Base-by-base conservation (phyloP, 2,888 invertebrate genomes). In the Apotomis turbidana region DNA sequence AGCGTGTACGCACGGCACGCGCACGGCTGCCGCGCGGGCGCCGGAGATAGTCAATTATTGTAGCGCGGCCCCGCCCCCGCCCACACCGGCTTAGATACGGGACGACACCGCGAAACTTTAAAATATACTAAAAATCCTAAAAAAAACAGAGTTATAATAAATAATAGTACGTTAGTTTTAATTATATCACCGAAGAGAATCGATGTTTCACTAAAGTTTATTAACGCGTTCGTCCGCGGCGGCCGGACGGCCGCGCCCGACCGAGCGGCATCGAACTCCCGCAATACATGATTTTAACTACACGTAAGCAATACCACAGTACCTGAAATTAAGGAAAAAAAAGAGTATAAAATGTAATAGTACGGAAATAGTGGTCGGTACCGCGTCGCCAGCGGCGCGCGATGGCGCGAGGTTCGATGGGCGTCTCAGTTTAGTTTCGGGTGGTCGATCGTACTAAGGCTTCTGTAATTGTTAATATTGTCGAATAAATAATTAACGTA, bases 151-250 rank as follows among this genome's bases (percentile, higher is more conserved):
- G 89, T 89, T 92, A 90, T 91, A 90, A 90, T 90, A 91, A 90
- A 90, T 91, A 90, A 90, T 90, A 91, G 91, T 92, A 85, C 87
- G 90, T 90, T 91, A 91, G 91, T 89, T 91, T 91, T 91, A 91
- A 91, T 92, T 90, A 91, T 91, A 91, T 91, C 90, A 90, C 91
- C 89, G 91, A 91, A 90, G 91, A 91, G 91, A 90, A 90, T 91
- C 90, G 87, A 92, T 91, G 92, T 93, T 92, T 91, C 90, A 90
- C 91, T 91, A 87, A 90, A 91, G 89, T 91, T 90, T 84, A 90
- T 90, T 91, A 90, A 90, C 88, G 70, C 85, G 86, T 86, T 84
- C 87, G 91, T 91, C 88, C 82, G 87, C 79, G 84, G 80, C 77
- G 78, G 81, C 78, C 73, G 76, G 49, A 77, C 76, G 79, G 78